phyloP scores from a whole-genome alignment of 2,888 invertebrate species.

The Scaptomyza reducta region DNA sequence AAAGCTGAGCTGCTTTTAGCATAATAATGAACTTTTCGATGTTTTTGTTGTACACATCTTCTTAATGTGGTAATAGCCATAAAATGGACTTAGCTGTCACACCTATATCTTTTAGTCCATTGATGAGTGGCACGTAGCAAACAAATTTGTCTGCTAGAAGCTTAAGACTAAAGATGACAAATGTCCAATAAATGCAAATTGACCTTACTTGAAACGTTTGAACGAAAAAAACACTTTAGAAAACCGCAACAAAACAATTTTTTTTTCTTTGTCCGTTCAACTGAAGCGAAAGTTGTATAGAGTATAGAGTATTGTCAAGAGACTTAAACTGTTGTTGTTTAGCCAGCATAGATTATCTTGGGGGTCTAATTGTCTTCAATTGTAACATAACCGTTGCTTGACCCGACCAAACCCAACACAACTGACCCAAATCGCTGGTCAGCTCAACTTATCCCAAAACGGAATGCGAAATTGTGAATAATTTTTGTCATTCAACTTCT shows the following conservation, averaged over 20 bases:
- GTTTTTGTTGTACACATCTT: neutral
- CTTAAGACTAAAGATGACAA: conserved; percentile 21
- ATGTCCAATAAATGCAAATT: conserved; percentile 48
- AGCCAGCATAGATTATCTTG: conserved; percentile 46
- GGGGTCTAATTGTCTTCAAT: conserved; percentile 72
- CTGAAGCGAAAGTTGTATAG: conserved; percentile 46
- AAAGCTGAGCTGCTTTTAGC: conserved; percentile 41
- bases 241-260: conserved; percentile 14
- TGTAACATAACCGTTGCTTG: conserved; percentile 77
- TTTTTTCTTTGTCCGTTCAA: conserved; percentile 33
- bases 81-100: conserved; percentile 21
- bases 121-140: conserved; percentile 47
- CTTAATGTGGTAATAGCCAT: conserved; percentile 56
- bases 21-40: conserved; percentile 62
- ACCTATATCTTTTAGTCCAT: conserved; percentile 22
- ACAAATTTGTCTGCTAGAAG: conserved; percentile 61
- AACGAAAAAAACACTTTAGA: too few relatives aligned
- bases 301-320: conserved; percentile 22
- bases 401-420: conserved; percentile 51
- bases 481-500: conserved; percentile 52
- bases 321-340: conserved; percentile 39
- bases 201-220: neutral
- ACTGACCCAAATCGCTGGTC: conserved; percentile 69
- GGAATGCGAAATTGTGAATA: conserved; percentile 60
- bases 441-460: conserved; percentile 40